Conservation (phyloP, 2,888 invertebrate genomes). For the Catocala sponsa region DNA sequence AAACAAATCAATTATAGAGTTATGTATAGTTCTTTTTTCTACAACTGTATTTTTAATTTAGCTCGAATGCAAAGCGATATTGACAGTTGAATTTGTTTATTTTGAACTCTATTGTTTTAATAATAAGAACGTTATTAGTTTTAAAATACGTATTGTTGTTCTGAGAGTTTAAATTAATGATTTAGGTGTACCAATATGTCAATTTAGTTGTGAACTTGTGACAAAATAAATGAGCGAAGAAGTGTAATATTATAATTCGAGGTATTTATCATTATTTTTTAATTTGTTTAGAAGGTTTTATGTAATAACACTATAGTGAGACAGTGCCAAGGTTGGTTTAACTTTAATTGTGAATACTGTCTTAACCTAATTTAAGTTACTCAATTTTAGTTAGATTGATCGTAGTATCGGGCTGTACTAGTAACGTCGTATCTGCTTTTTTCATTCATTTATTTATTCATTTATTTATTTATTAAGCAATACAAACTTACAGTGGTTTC, state of each 20-base stretch:
- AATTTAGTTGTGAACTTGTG: not conserved
- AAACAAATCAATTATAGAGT: not conserved
- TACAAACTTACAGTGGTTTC: too few relatives aligned
- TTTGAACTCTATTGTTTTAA: not conserved
- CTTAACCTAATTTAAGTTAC: too few relatives aligned
- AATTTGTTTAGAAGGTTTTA: not conserved
- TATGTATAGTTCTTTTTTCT: not conserved
- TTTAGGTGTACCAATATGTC: not conserved
- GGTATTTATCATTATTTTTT: not conserved
- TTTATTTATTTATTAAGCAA: too few relatives aligned
- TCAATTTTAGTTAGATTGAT: too few relatives aligned
- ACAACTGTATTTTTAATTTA: constrained; percentile 8
- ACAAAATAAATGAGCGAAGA: constrained; percentile 1
- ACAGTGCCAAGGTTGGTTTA: too few relatives aligned
- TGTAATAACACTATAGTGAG: too few relatives aligned
- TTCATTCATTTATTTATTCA: too few relatives aligned
- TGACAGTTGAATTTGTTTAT: not conserved
- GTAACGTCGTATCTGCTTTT: too few relatives aligned
- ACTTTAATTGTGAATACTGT: too few relatives aligned
- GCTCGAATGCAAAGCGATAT: constrained; percentile 1
- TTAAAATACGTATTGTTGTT: too few relatives aligned
- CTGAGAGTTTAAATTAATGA: too few relatives aligned
- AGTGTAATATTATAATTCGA: not conserved
- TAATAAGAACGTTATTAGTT: not conserved
- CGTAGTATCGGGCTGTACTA: too few relatives aligned